Conservation (phyloP, 1,140 invertebrate species). For the Lordiphosa mommai region DNA sequence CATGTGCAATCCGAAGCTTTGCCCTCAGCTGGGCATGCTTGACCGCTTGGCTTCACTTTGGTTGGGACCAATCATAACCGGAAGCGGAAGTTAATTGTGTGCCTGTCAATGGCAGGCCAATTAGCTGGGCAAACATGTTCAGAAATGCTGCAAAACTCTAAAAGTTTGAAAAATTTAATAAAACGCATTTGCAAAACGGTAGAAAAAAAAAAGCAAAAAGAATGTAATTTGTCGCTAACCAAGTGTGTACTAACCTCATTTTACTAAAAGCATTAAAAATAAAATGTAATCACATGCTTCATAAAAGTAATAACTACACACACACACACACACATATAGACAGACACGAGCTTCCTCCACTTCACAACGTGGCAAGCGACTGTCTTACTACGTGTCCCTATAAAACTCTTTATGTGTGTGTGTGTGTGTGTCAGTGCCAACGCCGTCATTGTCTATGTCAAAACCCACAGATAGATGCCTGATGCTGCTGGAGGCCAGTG, state of each 20-base stretch:
- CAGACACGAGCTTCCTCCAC: constrained; percentile 56
- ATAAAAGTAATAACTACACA: constrained; percentile 75
- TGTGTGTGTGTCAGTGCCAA: constrained; percentile 48
- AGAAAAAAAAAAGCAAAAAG: constrained; percentile 10
- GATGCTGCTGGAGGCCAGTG: background rate
- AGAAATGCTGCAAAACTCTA: constrained; percentile 12
- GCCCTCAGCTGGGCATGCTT: constrained; percentile 1
- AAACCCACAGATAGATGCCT: constrained; percentile 37
- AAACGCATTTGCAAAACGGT: background rate
- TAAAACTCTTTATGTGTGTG: constrained; percentile 48
- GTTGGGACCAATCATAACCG: constrained; percentile 61
- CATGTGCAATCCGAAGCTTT: constrained; percentile 12
- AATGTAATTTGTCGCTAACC: constrained; percentile 77
- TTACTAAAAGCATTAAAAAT: constrained; percentile 78
- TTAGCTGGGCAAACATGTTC: constrained; percentile 31
- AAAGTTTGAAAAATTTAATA: constrained; percentile 28
- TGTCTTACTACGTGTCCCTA: constrained; percentile 66
- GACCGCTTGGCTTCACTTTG: constrained; percentile 26
- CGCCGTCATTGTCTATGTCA: constrained; percentile 64
- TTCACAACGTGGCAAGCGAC: constrained; percentile 45
- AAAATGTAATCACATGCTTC: constrained; percentile 78
- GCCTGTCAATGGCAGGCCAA: constrained; percentile 31
- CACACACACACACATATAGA: constrained; percentile 28
- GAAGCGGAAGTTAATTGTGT: constrained; percentile 72
- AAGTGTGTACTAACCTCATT: constrained; percentile 78